A percentile compares a stretch with the other conserved stretches of the same genome.
These are phyloP conservation scores for Ellobius talpinus DNA, from an alignment of 2,113 vertebrate species.

Conservation along the genomic window DNA sequence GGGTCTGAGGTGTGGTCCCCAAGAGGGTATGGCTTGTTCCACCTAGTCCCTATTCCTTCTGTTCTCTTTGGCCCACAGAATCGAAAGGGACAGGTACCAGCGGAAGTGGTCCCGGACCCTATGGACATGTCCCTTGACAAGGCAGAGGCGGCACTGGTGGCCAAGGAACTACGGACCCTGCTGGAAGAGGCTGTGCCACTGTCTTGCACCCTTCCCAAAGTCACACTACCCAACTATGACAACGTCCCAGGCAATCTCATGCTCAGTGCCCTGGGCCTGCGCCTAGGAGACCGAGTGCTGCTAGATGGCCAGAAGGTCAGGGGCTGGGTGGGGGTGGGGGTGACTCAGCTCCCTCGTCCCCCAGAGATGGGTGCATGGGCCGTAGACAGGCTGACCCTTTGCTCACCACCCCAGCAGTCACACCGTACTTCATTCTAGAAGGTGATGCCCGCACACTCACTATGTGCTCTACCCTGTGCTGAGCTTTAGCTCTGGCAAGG, in stretches of 20 bases:
- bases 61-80: conserved; percentile 86
- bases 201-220: conserved; percentile 93
- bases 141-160: conserved; percentile 93
- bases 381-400: background rate
- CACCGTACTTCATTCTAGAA: background rate
- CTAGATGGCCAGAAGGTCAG: conserved; percentile 94
- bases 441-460: background rate
- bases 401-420: background rate
- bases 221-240: conserved; percentile 95
- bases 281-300: conserved; percentile 91
- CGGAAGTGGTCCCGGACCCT: conserved; percentile 94
- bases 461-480: background rate
- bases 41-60: background rate
- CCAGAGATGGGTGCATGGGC: background rate
- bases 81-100: conserved; percentile 93
- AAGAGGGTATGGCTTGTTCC: background rate
- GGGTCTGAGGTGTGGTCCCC: background rate
- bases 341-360: background rate
- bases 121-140: conserved; percentile 97
- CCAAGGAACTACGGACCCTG: conserved; percentile 93
- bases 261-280: conserved; percentile 92
- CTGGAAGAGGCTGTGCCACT: conserved; percentile 93
- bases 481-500: background rate
- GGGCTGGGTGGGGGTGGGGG: background rate
- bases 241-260: conserved; percentile 96